A percentile compares a stretch with the other conserved stretches of the same genome.
Conservation (phyloP, 1,140 invertebrate species). For the Leptopilina clavipes region DNA sequence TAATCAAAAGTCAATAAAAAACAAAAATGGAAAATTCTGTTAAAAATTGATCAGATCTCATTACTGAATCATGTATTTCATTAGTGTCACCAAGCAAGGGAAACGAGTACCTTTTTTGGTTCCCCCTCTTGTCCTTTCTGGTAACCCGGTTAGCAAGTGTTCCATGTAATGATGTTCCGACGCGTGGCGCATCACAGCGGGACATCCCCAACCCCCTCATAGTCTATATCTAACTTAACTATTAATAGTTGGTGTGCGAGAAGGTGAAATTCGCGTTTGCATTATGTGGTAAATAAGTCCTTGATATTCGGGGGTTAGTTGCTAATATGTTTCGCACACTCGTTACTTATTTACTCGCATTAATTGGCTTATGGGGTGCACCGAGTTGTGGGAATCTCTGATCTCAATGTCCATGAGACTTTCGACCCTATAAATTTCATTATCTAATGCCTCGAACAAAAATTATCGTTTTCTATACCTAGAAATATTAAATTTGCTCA, state of each 20-base stretch:
- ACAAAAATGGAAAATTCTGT: background rate
- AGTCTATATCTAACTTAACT: constrained; percentile 55
- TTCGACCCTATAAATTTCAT: constrained; percentile 24
- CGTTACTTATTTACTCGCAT: constrained; percentile 68
- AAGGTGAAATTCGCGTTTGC: constrained; percentile 48
- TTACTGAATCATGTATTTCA: constrained; percentile 23
- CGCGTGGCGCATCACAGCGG: constrained; percentile 71
- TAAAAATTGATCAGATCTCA: constrained; percentile 29
- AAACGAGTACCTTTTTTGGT: constrained; percentile 31
- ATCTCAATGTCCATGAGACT: constrained; percentile 43
- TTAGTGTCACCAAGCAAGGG: constrained; percentile 9
- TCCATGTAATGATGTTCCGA: constrained; percentile 72
- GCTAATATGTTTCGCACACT: constrained; percentile 52
- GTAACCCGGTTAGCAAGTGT: constrained; percentile 67
- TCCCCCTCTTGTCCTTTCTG: constrained; percentile 38
- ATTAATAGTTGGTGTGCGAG: constrained; percentile 56
- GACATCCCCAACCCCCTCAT: constrained; percentile 53
- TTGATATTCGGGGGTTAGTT: constrained; percentile 58
- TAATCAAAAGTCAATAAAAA: background rate
- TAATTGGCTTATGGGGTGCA: constrained; percentile 66
- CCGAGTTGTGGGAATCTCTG: constrained; percentile 56
- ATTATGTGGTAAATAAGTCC: constrained; percentile 70
- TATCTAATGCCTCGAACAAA: constrained; percentile 13
- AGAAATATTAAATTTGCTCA: constrained; percentile 16
- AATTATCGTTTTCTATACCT: background rate